phyloP scores from a whole-genome alignment of 2,113 vertebrate species.

The Eclectus roratus region DNA sequence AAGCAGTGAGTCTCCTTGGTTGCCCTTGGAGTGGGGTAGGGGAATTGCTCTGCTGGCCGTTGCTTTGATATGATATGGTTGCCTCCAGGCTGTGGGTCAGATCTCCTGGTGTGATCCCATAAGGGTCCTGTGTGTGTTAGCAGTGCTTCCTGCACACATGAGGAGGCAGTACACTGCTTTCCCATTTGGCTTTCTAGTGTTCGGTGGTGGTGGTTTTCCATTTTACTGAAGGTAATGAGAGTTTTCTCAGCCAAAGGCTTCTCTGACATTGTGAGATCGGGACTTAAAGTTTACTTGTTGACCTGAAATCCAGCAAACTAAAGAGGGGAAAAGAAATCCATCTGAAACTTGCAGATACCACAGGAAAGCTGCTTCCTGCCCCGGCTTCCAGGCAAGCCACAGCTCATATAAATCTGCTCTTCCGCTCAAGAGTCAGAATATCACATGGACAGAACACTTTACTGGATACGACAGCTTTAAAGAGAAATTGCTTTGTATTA shows the following conservation, averaged over 20 bases:
- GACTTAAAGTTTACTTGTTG: conserved; percentile 26
- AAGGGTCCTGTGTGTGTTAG: neutral
- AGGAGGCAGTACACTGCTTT: neutral
- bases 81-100: neutral
- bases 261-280: neutral
- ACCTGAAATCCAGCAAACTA: conserved; percentile 20
- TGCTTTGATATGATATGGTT: neutral
- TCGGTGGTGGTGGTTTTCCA: neutral
- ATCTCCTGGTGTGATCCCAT: accelerated
- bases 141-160: neutral
- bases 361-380: conserved; percentile 39
- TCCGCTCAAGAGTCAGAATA: conserved; percentile 31
- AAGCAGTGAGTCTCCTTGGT: neutral
- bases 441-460: conserved; percentile 28
- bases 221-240: neutral
- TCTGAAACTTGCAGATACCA: neutral
- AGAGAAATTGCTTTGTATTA: conserved; percentile 67
- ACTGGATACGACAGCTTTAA: conserved; percentile 58
- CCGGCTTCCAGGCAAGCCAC: conserved; percentile 20
- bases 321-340: neutral
- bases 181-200: neutral
- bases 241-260: neutral
- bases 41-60: neutral
- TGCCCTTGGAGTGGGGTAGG: neutral
- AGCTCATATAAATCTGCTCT: conserved; percentile 56